Evolutionary conservation across 2,797 vertebrate genomes (phyloP).

Genomic region (Poeciliopsis presidionis): DNA sequence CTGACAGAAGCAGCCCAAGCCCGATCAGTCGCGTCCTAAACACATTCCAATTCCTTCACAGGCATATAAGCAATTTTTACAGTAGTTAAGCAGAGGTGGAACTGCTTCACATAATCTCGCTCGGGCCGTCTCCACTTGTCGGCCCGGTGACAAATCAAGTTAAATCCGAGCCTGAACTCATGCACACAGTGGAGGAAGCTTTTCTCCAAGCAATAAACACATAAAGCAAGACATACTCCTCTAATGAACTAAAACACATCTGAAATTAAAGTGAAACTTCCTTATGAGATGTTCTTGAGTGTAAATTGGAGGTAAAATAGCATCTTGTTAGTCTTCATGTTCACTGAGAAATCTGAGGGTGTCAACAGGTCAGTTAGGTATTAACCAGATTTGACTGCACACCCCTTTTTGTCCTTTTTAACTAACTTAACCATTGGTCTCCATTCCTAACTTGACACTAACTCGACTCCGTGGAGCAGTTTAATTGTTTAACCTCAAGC

Average conservation of each 20-base stretch:
- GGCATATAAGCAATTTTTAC: constrained; percentile 86
- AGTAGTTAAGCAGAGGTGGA: constrained; percentile 84
- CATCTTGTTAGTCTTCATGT: neutral
- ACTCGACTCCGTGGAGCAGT: constrained; percentile 61
- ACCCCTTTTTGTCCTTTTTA: neutral
- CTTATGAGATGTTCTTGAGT: constrained; percentile 27
- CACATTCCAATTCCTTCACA: constrained; percentile 85
- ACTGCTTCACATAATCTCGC: constrained; percentile 83
- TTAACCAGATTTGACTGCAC: constrained; percentile 41
- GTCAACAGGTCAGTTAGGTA: constrained; percentile 54
- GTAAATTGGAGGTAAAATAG: neutral
- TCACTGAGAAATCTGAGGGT: constrained; percentile 35
- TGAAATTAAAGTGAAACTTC: constrained; percentile 55
- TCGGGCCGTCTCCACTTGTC: constrained; percentile 74
- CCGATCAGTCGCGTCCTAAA: constrained; percentile 76
- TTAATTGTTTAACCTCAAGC: constrained; percentile 69
- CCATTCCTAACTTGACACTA: constrained; percentile 62
- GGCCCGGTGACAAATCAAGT: constrained; percentile 81
- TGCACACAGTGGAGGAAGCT: constrained; percentile 72
- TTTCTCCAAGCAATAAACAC: constrained; percentile 69
- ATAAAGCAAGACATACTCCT: constrained; percentile 45
- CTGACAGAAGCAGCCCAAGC: constrained; percentile 51
- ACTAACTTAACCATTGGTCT: constrained; percentile 45
- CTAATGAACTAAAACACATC: constrained; percentile 51
- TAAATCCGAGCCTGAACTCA: constrained; percentile 80